These are phyloP conservation scores for Littorina saxatilis DNA, from an alignment of 1,140 invertebrate species.

Conservation along the genomic window DNA sequence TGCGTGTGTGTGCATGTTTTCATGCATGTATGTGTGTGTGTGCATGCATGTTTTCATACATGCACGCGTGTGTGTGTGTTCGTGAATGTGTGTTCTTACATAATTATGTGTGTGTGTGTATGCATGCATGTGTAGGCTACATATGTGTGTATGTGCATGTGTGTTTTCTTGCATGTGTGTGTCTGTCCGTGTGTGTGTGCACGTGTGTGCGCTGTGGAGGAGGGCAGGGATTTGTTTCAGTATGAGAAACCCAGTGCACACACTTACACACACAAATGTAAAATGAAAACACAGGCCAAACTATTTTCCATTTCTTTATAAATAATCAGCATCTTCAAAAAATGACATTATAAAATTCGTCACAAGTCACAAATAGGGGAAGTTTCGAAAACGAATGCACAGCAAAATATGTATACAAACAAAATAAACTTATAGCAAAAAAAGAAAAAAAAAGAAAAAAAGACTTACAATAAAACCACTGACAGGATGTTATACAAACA, in stretches of 20 bases:
- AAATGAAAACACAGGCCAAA: not conserved
- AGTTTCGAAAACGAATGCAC: slow-evolving; percentile 1
- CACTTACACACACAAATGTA: not conserved
- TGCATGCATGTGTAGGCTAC: not conserved
- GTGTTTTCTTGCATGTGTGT: too few relatives aligned
- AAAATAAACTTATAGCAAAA: not conserved
- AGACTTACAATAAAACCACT: too few relatives aligned
- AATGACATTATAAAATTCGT: slow-evolving; percentile 26
- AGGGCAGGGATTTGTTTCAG: too few relatives aligned
- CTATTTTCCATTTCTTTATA: slow-evolving; percentile 12
- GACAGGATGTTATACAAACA: too few relatives aligned
- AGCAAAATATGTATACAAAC: slow-evolving; percentile 9
- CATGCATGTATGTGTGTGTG: not conserved
- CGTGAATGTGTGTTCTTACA: not conserved
- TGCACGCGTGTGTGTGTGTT: not conserved
- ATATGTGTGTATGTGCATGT: too few relatives aligned
- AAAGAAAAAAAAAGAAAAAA: not conserved
- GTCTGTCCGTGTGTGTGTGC: too few relatives aligned
- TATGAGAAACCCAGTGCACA: too few relatives aligned
- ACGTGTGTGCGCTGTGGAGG: too few relatives aligned
- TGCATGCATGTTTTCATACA: not conserved
- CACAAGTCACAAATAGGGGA: slow-evolving; percentile 11
- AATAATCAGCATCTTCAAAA: slow-evolving; percentile 20
- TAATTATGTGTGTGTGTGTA: not conserved
- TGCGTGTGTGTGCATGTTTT: not conserved